Evolutionary conservation across 2,113 vertebrate species (phyloP).

Genomic region (Notarius lentiginosus): DNA sequence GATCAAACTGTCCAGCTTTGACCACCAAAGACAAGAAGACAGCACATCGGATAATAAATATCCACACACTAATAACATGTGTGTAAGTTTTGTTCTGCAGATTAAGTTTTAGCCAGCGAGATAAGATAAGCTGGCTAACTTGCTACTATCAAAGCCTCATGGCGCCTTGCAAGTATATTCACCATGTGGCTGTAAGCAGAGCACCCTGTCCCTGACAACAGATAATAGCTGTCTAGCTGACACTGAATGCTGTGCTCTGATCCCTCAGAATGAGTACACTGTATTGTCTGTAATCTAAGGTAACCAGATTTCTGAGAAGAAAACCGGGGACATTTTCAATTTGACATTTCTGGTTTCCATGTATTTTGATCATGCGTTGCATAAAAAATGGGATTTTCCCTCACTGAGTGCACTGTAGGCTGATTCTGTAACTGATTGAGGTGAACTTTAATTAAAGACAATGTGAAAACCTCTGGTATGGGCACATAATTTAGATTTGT

Average conservation of each 20-base stretch:
- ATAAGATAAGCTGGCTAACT: background rate
- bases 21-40: background rate
- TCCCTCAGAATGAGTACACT: background rate
- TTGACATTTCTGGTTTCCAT: too few relatives aligned
- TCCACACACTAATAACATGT: background rate
- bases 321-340: too few relatives aligned
- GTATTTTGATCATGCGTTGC: too few relatives aligned
- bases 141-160: background rate
- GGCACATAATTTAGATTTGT: too few relatives aligned
- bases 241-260: background rate
- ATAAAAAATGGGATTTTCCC: too few relatives aligned
- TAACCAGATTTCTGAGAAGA: too few relatives aligned
- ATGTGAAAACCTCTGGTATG: too few relatives aligned
- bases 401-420: too few relatives aligned
- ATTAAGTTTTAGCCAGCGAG: background rate
- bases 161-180: background rate
- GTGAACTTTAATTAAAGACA: too few relatives aligned
- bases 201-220: background rate
- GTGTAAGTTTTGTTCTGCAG: background rate
- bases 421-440: too few relatives aligned
- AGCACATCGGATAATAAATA: background rate
- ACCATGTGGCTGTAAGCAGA: background rate
- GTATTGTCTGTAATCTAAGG: background rate
- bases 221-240: background rate
- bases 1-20: background rate